Base-by-base conservation (phyloP, 2,797 vertebrate species). In the Onychomys arenicola region DNA sequence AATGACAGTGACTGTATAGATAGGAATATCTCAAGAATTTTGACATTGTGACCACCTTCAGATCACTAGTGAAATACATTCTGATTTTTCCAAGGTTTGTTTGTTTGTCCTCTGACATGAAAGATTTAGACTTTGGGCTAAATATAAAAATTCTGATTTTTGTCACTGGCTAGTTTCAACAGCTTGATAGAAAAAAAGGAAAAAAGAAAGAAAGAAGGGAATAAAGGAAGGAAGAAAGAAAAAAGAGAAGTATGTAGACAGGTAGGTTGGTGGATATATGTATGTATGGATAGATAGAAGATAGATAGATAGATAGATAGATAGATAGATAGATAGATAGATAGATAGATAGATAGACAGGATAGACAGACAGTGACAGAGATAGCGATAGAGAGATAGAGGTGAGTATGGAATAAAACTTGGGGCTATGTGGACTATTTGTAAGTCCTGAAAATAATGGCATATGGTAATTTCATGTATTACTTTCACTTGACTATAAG, bases 291-390 rank as follows among this genome's bases (percentile, higher is more conserved):
- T 69, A 67, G 65, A 29, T 67, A 67, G 67, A 69, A 32, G 65
- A 71, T 40, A 73, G 69, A 75, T 43, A 43, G 37, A 75, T 43
- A 27, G 61, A 63, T 23, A 73, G 69, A 73, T 37, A 52, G 49
- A 71, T n/a, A n/a, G 69, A 73, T n/a, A 37, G 69, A 73, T 49
- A 49, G 43, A 77, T 75, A 75, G 43, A 78, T n/a, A n/a, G 12
- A 49, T 85, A 96, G 92, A 90, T 63, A 46, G 17, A 25, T 71
- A 92, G 65, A 90, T 75, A 75, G 43, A 78, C n/a, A n/a, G n/a
- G n/a, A n/a, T n/a, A n/a, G n/a, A n/a, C n/a, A n/a, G n/a, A n/a
- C n/a, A n/a, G n/a, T n/a, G n/a, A n/a, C n/a, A n/a, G 43, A 34
- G 19, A 78, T 6, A 34, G n/a, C 32, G 12, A 49, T 85, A 96